Evolutionary conservation across 2,797 vertebrate species (phyloP).

Genomic region (Oreonectes daqikongensis): DNA sequence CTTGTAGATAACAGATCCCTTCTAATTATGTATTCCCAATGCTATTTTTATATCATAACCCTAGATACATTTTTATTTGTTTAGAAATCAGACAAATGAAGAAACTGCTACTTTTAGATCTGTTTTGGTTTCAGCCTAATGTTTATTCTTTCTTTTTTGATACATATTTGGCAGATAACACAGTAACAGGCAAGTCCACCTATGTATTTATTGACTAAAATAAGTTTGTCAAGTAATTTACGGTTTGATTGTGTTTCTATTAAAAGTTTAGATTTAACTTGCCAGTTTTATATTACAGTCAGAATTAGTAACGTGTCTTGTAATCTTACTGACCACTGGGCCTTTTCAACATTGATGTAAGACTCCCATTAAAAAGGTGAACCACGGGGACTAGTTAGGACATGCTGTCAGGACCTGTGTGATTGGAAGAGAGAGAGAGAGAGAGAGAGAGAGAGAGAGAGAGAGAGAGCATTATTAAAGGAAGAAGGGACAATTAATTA

Average conservation of each 20-base stretch:
- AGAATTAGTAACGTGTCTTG: not conserved
- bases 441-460: not conserved
- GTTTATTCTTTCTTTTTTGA: not conserved
- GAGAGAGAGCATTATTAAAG: slow-evolving; percentile 52
- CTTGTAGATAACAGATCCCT: slow-evolving; percentile 70
- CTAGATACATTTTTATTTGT: slow-evolving; percentile 66
- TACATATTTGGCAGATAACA: not conserved
- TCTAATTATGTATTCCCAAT: slow-evolving; percentile 70
- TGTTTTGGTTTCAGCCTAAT: slow-evolving; percentile 44
- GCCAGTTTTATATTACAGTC: not conserved
- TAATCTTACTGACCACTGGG: not conserved
- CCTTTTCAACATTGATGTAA: slow-evolving; percentile 14
- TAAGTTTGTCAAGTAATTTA: too few relatives aligned
- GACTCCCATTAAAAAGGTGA: slow-evolving; percentile 28
- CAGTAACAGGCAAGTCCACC: not conserved
- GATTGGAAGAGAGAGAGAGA: not conserved
- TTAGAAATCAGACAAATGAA: slow-evolving; percentile 55
- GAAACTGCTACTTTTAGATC: slow-evolving; percentile 56
- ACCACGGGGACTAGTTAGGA: not conserved
- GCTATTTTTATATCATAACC: slow-evolving; percentile 68
- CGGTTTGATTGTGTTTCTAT: too few relatives aligned
- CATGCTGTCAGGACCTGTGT: not conserved
- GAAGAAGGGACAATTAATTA: slow-evolving; percentile 65
- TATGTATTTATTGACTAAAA: too few relatives aligned
- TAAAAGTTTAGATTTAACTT: too few relatives aligned